Evolutionary conservation across 1,140 invertebrate genomes (phyloP).

Genomic region (Chymomyza costata): DNA sequence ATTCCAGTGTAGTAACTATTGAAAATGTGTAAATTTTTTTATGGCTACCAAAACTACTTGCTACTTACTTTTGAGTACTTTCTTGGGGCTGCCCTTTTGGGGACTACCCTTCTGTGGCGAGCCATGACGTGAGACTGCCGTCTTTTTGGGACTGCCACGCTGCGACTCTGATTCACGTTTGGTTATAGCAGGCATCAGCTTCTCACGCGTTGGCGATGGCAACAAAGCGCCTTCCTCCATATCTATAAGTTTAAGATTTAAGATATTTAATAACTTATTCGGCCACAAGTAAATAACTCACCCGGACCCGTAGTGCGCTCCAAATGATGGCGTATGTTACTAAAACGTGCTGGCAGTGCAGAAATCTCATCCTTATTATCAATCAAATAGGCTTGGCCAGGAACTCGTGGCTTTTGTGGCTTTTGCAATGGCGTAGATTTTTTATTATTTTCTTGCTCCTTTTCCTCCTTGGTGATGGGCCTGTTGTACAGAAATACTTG

Average conservation of each 20-base stretch:
- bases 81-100: slow-evolving; percentile 81
- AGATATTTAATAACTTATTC: neutral
- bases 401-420: slow-evolving; percentile 57
- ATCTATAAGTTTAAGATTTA: slow-evolving; percentile 31
- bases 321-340: slow-evolving; percentile 82
- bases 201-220: slow-evolving; percentile 83
- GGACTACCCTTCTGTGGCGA: slow-evolving; percentile 76
- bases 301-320: slow-evolving; percentile 82
- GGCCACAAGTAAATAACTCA: slow-evolving; percentile 51
- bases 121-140: slow-evolving; percentile 66
- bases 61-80: slow-evolving; percentile 76
- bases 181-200: slow-evolving; percentile 82
- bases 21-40: slow-evolving; percentile 10
- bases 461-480: slow-evolving; percentile 89
- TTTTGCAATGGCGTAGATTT: slow-evolving; percentile 83
- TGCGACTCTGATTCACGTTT: slow-evolving; percentile 80
- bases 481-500: slow-evolving; percentile 73
- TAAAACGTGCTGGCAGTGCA: slow-evolving; percentile 76
- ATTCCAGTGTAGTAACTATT: slow-evolving; percentile 36
- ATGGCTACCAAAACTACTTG: neutral
- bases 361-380: slow-evolving; percentile 75
- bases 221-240: slow-evolving; percentile 79
- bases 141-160: slow-evolving; percentile 73
- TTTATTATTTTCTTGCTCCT: slow-evolving; percentile 89
- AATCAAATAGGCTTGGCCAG: slow-evolving; percentile 71